These are phyloP conservation scores for Trisateles emortualis DNA, from an alignment of 2,888 invertebrate genomes.

Conservation along the genomic window DNA sequence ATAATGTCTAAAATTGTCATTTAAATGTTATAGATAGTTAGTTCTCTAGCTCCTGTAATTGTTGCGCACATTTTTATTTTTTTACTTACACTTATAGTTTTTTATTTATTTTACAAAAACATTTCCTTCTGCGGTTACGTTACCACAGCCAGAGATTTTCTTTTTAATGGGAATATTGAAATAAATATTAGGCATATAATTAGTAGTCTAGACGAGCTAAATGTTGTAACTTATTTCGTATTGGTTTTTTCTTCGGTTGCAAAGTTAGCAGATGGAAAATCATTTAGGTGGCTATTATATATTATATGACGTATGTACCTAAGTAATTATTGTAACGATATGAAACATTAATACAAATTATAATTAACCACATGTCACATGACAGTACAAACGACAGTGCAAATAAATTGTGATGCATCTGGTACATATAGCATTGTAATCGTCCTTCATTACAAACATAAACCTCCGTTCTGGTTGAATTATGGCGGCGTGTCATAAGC, in stretches of 20 bases:
- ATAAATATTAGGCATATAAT: not conserved
- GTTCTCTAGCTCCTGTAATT: not conserved
- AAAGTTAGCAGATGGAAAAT: too few species aligned
- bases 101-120: not conserved
- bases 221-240: not conserved
- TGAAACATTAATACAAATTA: too few species aligned
- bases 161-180: not conserved
- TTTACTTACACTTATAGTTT: not conserved
- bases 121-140: not conserved
- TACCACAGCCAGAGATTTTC: not conserved
- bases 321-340: too few species aligned
- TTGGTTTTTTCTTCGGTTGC: not conserved
- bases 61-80: not conserved
- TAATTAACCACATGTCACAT: not conserved
- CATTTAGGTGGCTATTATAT: too few species aligned
- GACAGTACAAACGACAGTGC: not conserved
- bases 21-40: not conserved
- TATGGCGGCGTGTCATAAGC: constrained; percentile 84
- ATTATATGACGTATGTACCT: too few species aligned
- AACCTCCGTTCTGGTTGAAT: constrained; percentile 78
- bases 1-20: constrained; percentile 8
- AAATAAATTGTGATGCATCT: constrained; percentile 38
- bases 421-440: constrained; percentile 59
- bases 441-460: constrained; percentile 82
- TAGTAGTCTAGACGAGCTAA: not conserved